Percentiles rank a stretch among this genome's conserved stretches.
phyloP scores from a whole-genome alignment of 2,113 vertebrate genomes.

The Gasterosteus aculeatus region DNA sequence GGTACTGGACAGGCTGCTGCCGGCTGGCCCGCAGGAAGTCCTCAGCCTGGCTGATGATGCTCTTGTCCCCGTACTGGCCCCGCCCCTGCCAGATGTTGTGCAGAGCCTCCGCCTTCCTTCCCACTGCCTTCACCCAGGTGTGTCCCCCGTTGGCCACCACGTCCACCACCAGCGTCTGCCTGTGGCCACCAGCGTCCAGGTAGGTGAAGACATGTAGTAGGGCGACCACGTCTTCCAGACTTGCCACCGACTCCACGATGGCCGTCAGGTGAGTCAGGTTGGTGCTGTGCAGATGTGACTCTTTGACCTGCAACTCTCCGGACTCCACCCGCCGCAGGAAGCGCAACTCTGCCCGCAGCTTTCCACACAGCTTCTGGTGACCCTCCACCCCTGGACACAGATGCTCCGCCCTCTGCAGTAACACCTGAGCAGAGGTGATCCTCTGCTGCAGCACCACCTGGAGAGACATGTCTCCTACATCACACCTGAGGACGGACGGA shows the following conservation, averaged over 20 bases:
- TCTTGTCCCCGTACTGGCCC: conserved; percentile 96
- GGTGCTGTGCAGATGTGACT: conserved; percentile 95
- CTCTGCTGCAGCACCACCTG: conserved; percentile 86
- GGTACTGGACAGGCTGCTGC: conserved; percentile 93
- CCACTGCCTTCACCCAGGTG: conserved; percentile 96
- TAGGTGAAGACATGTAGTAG: conserved; percentile 92
- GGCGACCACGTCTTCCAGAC: conserved; percentile 86
- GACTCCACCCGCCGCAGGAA: conserved; percentile 90
- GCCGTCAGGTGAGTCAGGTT: conserved; percentile 94
- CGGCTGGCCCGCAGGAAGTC: conserved; percentile 90
- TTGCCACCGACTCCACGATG: conserved; percentile 89
- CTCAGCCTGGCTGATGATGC: conserved; percentile 89
- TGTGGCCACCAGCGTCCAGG: conserved; percentile 80
- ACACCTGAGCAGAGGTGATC: conserved; percentile 85
- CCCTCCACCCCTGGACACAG: conserved; percentile 89
- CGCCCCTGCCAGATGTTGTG: conserved; percentile 97
- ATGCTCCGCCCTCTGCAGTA: conserved; percentile 87
- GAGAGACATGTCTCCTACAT: conserved; percentile 88
- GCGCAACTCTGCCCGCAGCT: conserved; percentile 91
- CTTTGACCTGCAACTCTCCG: conserved; percentile 88
- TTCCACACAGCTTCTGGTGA: conserved; percentile 89
- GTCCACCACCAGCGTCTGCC: conserved; percentile 90
- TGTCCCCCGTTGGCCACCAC: conserved; percentile 91
- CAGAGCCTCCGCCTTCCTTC: conserved; percentile 94
- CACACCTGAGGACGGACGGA: conserved; percentile 72